Evolutionary conservation across 2,888 invertebrate genomes (phyloP).

Genomic region (Cecidostiba fungosa): DNA sequence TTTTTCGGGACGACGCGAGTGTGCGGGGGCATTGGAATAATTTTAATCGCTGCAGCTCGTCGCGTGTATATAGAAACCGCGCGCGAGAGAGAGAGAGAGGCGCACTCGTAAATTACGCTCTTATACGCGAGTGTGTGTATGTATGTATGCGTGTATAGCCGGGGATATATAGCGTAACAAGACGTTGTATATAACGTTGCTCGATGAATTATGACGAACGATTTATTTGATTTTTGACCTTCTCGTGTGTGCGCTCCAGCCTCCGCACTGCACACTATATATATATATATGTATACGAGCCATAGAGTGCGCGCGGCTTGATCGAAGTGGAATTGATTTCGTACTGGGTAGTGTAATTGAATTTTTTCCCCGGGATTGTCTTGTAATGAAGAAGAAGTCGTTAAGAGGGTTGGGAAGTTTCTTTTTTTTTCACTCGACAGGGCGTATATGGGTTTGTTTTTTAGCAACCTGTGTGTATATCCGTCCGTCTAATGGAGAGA

Average conservation of each 20-base stretch:
- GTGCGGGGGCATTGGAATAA: constrained; percentile 66
- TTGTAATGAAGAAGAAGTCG: constrained; percentile 51
- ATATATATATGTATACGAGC: too few species aligned
- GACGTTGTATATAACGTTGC: constrained; percentile 55
- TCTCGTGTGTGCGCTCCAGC: constrained; percentile 17
- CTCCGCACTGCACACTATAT: constrained; percentile 2
- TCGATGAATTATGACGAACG: constrained; percentile 59
- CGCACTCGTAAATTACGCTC: constrained; percentile 60
- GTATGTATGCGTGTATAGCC: not conserved
- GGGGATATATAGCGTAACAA: constrained; percentile 56
- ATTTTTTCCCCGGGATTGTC: constrained; percentile 38
- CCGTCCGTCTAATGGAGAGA: not conserved
- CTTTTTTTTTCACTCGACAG: not conserved
- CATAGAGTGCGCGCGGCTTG: not conserved
- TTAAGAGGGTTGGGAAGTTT: not conserved
- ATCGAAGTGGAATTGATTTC: constrained; percentile 51
- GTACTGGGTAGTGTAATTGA: constrained; percentile 53
- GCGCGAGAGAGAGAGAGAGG: not conserved
- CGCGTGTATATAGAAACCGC: constrained; percentile 45
- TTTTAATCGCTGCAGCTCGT: constrained; percentile 57
- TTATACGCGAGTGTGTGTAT: not conserved
- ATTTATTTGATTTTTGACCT: constrained; percentile 61
- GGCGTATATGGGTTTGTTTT: not conserved
- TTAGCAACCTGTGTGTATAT: not conserved
- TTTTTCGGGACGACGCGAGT: constrained; percentile 3